Base-by-base conservation (phyloP, 2,113 vertebrate species). In the Neogale vison region DNA sequence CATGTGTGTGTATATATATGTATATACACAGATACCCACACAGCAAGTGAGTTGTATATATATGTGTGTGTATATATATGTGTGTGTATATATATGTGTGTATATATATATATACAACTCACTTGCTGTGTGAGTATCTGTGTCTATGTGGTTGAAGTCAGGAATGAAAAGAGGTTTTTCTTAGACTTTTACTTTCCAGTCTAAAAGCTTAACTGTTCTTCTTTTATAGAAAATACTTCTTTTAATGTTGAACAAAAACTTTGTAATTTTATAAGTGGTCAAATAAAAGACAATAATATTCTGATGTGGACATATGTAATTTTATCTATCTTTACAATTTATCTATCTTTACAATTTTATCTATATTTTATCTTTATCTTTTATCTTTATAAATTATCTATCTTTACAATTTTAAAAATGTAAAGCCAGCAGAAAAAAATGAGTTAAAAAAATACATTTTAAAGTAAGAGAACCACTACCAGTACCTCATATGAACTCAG, bases 391-490 rank as follows among this genome's bases (percentile, higher is more conserved):
- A 42, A 42, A 42, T 42, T 42, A 4, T n/a, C n/a, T n/a, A n/a
- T 42, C 42, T 42, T 84, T 11, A 57, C 1, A 74, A 7, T 57
- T 4, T 90, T 76, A 52, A 81, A 20, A 72, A 63, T 87, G 2
- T 67, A 83, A 93, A 96, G 88, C 9, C 81, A n/a, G 21, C 24
- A 52, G 61, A 67, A n/a, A 61, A 90, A 95, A 88, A 24, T 83
- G 4, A 2, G 11, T 71, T 59, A 83, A 0, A 86, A 79, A 93
- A 80, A 42, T 42, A n/a, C 52, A 81, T 55, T 93, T 77, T 82
- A 84, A 29, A 52, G 12, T 8, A 71, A 80, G 80, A 71, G 6
- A 92, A 9, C 3, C 13, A 26, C 15, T 21, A 21, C 80, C 61
- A 80, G 2, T 94, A 29, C 59, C 72, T 87, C 47, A 52, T 57